Evolutionary conservation across 2,113 vertebrate genomes (phyloP).

Genomic region (Pelobates fuscus): DNA sequence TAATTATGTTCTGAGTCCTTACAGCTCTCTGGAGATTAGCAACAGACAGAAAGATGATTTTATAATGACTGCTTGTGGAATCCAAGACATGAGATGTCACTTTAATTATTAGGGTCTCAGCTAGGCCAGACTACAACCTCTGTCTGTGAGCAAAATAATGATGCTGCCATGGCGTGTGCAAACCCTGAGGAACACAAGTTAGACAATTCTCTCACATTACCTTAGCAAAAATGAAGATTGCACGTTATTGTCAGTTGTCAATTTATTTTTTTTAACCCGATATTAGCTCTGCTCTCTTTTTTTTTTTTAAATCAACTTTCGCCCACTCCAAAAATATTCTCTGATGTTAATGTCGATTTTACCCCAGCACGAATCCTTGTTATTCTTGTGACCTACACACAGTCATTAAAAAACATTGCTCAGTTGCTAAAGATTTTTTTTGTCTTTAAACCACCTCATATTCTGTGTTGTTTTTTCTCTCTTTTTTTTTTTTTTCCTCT

Average conservation of each 20-base stretch:
- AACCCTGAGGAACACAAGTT: neutral
- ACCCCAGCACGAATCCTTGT: slow-evolving; percentile 27
- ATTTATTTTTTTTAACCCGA: too few relatives aligned
- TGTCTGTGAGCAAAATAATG: neutral
- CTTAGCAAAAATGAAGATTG: neutral
- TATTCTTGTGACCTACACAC: slow-evolving; percentile 45
- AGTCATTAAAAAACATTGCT: slow-evolving; percentile 57
- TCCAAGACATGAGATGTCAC: neutral
- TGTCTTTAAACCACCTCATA: slow-evolving; percentile 35
- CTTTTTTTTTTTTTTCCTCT: slow-evolving; percentile 50
- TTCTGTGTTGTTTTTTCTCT: slow-evolving; percentile 53
- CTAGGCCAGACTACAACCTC: neutral
- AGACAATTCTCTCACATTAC: neutral
- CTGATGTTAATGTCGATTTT: neutral
- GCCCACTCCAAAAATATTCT: slow-evolving; percentile 31
- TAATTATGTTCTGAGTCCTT: too few relatives aligned
- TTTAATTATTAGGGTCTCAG: neutral
- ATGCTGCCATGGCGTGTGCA: neutral
- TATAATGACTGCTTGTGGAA: neutral
- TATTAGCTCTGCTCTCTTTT: neutral
- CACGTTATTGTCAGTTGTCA: neutral
- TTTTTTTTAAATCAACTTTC: too few relatives aligned
- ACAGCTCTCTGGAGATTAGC: too few relatives aligned
- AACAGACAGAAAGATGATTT: too few relatives aligned
- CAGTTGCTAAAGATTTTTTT: slow-evolving; percentile 64